Percentiles rank a stretch among this genome's conserved stretches.
Evolutionary conservation across 2,797 vertebrate species (phyloP).

Genomic region (Pseudomugil tenellus): DNA sequence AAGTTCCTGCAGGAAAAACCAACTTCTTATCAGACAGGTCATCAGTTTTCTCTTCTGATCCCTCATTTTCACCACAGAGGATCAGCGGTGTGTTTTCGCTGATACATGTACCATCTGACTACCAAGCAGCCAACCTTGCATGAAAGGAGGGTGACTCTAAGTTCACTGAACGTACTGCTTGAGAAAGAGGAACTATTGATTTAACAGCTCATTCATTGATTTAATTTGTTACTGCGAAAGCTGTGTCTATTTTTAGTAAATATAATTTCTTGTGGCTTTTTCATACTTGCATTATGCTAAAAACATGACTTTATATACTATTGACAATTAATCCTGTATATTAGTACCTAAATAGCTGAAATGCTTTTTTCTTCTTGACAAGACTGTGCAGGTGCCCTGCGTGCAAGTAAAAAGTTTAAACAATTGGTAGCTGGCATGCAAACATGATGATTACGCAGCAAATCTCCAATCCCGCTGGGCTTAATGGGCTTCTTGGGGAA

Average conservation of each 20-base stretch:
- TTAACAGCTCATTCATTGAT: conserved; percentile 35
- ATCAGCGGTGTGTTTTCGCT: conserved; percentile 39
- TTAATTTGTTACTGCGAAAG: conserved; percentile 24
- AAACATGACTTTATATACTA: conserved; percentile 7
- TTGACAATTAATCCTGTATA: conserved; percentile 11
- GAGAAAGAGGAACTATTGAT: conserved; percentile 57
- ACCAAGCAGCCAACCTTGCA: conserved; percentile 5
- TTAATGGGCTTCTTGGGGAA: conserved; percentile 63
- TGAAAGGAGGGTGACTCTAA: conserved; percentile 45
- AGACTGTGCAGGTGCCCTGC: conserved; percentile 43
- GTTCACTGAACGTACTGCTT: conserved; percentile 36
- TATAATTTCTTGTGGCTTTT: conserved; percentile 3
- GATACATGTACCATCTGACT: conserved; percentile 22
- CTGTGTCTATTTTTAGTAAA: conserved; percentile 41
- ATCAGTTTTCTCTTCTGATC: conserved; percentile 41
- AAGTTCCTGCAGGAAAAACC: conserved; percentile 4
- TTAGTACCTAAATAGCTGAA: background rate
- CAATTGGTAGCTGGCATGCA: conserved; percentile 45
- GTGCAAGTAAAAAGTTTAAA: conserved; percentile 53
- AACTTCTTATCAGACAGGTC: conserved; percentile 25
- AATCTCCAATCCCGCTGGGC: conserved; percentile 62
- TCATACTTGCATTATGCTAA: background rate
- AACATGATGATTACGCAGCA: conserved; percentile 51
- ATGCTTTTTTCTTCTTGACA: background rate
- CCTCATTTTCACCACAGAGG: conserved; percentile 54